phyloP scores from a whole-genome alignment of 2,113 vertebrate species.

The Myxocyprinus asiaticus region DNA sequence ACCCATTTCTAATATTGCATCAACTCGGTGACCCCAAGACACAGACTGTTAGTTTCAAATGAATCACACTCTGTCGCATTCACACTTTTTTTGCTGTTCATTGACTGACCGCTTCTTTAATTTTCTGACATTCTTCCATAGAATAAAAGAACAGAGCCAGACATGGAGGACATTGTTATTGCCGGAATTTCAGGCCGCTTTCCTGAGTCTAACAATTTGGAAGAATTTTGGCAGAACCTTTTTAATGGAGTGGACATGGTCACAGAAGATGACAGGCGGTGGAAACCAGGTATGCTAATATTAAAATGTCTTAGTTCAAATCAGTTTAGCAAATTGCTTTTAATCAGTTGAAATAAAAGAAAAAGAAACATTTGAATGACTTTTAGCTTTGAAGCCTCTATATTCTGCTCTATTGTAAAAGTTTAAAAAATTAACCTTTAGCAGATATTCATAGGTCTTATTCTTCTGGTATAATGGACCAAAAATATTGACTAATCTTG shows the following conservation, averaged over 20 bases:
- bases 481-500: too few relatives aligned
- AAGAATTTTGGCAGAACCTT: slow-evolving; percentile 97
- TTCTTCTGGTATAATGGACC: too few relatives aligned
- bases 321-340: neutral
- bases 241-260: slow-evolving; percentile 94
- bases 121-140: slow-evolving; percentile 1
- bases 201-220: slow-evolving; percentile 88
- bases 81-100: neutral
- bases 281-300: slow-evolving; percentile 86
- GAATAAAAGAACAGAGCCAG: slow-evolving; percentile 42
- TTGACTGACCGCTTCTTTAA: neutral
- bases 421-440: too few relatives aligned
- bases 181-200: slow-evolving; percentile 92
- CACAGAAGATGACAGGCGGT: slow-evolving; percentile 91
- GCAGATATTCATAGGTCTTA: too few relatives aligned
- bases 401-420: too few relatives aligned
- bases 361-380: too few relatives aligned
- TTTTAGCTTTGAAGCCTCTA: too few relatives aligned
- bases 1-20: slow-evolving; percentile 1
- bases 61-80: slow-evolving; percentile 1
- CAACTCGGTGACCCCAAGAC: slow-evolving; percentile 19
- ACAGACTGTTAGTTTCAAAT: slow-evolving; percentile 21
- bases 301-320: neutral
- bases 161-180: slow-evolving; percentile 94
- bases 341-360: too few relatives aligned